A percentile compares a stretch with the other conserved stretches of the same genome.
Evolutionary conservation across 2,888 invertebrate species (phyloP).

Genomic region (Sinodicranocentrus sp.): DNA sequence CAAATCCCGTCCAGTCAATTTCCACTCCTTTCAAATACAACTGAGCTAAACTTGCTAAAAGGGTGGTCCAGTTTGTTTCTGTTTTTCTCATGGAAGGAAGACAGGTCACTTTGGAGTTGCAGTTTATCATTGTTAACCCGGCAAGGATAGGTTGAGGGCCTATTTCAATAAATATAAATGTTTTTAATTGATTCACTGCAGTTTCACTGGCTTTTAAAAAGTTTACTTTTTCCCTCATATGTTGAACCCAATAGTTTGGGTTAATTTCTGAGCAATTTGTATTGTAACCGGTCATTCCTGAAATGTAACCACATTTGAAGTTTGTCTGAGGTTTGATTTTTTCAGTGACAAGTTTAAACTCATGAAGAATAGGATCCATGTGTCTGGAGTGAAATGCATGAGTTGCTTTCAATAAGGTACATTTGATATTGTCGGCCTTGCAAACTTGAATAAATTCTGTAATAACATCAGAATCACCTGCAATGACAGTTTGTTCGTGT

Average conservation of each 20-base stretch:
- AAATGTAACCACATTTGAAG: too few relatives aligned
- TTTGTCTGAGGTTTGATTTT: not conserved
- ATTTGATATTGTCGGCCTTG: constrained; percentile 29
- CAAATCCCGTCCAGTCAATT: constrained; percentile 47
- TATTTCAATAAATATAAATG: constrained; percentile 31
- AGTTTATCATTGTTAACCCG: constrained; percentile 37
- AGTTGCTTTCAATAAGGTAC: constrained; percentile 42
- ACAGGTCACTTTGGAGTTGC: constrained; percentile 24
- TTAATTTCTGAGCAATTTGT: too few relatives aligned
- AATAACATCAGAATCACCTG: constrained; percentile 32
- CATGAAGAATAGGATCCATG: constrained; percentile 58
- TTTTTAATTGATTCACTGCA: not conserved
- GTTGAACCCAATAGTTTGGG: constrained; percentile 55
- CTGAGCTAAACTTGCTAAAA: not conserved
- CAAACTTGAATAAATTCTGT: not conserved
- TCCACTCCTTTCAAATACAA: constrained; percentile 14
- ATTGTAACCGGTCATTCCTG: constrained; percentile 16
- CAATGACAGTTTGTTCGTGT: constrained; percentile 60
- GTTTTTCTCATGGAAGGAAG: too few relatives aligned
- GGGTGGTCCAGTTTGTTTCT: too few relatives aligned
- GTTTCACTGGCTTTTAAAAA: constrained; percentile 39
- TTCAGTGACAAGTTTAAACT: constrained; percentile 20
- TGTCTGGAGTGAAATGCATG: constrained; percentile 65
- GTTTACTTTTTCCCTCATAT: constrained; percentile 35
- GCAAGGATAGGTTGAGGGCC: constrained; percentile 54